Percentiles rank a stretch among this genome's conserved stretches.
Conservation (phyloP, 1,140 invertebrate species). For the Druon quercuslanigerum region DNA sequence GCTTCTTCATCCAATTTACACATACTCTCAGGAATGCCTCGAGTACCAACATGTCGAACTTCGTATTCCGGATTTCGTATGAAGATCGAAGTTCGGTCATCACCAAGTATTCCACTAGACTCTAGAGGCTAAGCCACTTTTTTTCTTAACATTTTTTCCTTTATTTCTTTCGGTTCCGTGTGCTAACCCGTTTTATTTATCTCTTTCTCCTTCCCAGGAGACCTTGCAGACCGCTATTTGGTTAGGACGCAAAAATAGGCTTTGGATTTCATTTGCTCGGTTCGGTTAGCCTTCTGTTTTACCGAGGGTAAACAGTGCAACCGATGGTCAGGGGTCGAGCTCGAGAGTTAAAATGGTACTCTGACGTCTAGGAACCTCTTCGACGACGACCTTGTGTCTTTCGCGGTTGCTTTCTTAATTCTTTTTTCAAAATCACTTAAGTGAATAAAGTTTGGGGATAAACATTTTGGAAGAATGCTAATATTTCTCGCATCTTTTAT, state of each 20-base stretch:
- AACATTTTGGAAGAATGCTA: too few species aligned
- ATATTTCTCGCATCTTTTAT: too few species aligned
- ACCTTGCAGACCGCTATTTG: constrained; percentile 54
- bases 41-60: constrained; percentile 31
- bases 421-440: too few species aligned
- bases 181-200: constrained; percentile 36
- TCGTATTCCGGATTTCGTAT: constrained; percentile 28
- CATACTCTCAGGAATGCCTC: constrained; percentile 23
- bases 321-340: constrained; percentile 10
- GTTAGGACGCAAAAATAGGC: constrained; percentile 65
- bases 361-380: constrained; percentile 10
- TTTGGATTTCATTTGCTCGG: constrained; percentile 61
- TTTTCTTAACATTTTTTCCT: neutral
- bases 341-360: constrained; percentile 27
- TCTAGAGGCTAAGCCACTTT: too few species aligned
- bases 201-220: constrained; percentile 24
- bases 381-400: neutral
- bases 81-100: constrained; percentile 20
- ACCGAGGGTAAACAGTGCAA: constrained; percentile 33
- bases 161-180: neutral
- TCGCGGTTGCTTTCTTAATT: neutral
- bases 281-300: constrained; percentile 43
- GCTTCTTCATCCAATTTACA: constrained; percentile 30
- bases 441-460: too few species aligned
- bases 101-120: constrained; percentile 22